phyloP scores from a whole-genome alignment of 2,888 invertebrate species.

The Abrostola tripartita region DNA sequence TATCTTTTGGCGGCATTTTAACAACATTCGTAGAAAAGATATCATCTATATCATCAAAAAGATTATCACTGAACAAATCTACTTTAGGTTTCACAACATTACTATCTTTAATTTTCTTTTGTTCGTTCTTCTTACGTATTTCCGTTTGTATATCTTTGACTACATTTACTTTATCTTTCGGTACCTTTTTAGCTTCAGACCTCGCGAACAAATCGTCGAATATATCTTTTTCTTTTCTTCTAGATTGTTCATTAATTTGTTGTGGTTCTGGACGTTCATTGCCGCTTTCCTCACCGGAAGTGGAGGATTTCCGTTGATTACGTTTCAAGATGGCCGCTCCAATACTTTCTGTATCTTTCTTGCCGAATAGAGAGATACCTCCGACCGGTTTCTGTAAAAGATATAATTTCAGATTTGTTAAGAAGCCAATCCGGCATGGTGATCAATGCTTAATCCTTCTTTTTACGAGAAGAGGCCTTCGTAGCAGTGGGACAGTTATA shows the following conservation, averaged over 20 bases:
- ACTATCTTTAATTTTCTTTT: constrained; percentile 45
- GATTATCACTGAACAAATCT: constrained; percentile 78
- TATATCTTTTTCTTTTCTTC: constrained; percentile 69
- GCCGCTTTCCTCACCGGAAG: constrained; percentile 69
- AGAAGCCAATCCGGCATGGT: no score
- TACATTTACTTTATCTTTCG: constrained; percentile 34
- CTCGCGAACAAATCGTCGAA: constrained; percentile 77
- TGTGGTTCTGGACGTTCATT: constrained; percentile 44
- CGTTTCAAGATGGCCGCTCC: constrained; percentile 80
- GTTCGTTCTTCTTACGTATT: constrained; percentile 40
- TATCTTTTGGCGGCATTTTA: constrained; percentile 57
- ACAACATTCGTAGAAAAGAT: constrained; percentile 75
- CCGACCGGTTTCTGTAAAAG: constrained; percentile 88
- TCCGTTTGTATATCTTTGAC: constrained; percentile 39
- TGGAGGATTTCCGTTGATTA: constrained; percentile 70
- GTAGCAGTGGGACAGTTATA: no score
- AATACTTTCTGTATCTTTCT: constrained; percentile 76
- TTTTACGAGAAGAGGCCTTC: no score
- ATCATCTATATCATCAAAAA: constrained; percentile 85
- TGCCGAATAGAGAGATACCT: constrained; percentile 89
- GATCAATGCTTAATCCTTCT: no score
- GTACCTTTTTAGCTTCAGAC: constrained; percentile 59
- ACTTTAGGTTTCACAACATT: constrained; percentile 61
- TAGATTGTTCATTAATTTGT: constrained; percentile 26
- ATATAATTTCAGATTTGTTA: constrained; percentile 2